These are phyloP conservation scores for Hiodon tergisus DNA, from an alignment of 2,113 vertebrate species.

Conservation along the genomic window DNA sequence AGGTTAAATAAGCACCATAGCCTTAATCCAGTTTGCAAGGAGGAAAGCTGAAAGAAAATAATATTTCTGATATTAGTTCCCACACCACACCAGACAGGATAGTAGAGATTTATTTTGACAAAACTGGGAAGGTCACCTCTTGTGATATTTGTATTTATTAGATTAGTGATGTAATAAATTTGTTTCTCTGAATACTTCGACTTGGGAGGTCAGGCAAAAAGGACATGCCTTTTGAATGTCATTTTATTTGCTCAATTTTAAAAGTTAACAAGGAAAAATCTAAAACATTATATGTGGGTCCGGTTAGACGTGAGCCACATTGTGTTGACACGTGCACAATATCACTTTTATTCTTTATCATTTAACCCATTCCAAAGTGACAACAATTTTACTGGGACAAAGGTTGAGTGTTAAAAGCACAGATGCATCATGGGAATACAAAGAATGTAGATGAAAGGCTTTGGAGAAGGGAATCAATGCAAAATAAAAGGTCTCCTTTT, in stretches of 20 bases:
- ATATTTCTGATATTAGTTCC: slow-evolving; percentile 37
- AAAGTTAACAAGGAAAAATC: too few species aligned
- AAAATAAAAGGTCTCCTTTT: slow-evolving; percentile 1
- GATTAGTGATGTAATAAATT: slow-evolving; percentile 62
- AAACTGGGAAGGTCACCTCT: slow-evolving; percentile 48
- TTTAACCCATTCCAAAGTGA: neutral
- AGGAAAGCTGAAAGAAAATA: slow-evolving; percentile 42
- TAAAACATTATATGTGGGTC: too few species aligned
- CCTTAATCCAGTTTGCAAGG: slow-evolving; percentile 40
- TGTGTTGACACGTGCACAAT: neutral
- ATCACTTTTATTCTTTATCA: neutral
- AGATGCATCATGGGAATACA: neutral
- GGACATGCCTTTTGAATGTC: neutral
- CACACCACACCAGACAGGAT: slow-evolving; percentile 35
- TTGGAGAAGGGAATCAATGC: neutral
- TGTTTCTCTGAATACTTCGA: slow-evolving; percentile 46
- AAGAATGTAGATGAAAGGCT: neutral
- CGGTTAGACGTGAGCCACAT: too few species aligned
- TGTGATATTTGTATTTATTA: slow-evolving; percentile 62
- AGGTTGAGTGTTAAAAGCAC: neutral
- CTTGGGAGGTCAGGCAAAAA: slow-evolving; percentile 54
- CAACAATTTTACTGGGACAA: neutral
- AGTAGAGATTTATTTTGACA: slow-evolving; percentile 46
- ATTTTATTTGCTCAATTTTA: neutral
- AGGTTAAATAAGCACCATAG: slow-evolving; percentile 40